Conservation (phyloP, 2,797 vertebrate genomes). For the Chelon auratus region DNA sequence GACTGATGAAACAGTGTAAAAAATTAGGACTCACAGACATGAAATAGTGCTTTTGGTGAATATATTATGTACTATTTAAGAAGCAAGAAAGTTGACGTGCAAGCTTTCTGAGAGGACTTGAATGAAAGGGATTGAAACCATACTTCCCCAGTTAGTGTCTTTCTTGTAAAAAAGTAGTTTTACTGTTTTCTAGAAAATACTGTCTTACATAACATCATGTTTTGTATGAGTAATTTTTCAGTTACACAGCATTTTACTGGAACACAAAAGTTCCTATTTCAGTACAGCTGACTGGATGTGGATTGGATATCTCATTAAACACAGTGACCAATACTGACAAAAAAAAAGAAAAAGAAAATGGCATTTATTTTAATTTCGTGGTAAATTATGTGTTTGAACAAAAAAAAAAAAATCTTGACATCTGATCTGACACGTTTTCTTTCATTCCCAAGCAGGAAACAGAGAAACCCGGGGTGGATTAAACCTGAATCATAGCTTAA, state of each 20-base stretch:
- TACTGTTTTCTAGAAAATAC: background rate
- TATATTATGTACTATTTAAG: background rate
- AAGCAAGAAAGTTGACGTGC: background rate
- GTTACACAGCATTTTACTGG: too few relatives aligned
- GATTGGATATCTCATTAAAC: too few relatives aligned
- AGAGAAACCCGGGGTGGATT: background rate
- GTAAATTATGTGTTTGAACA: background rate
- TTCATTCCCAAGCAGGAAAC: background rate
- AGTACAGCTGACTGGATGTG: too few relatives aligned
- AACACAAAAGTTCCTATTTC: too few relatives aligned
- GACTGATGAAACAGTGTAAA: background rate
- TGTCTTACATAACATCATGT: background rate
- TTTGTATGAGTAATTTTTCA: too few relatives aligned
- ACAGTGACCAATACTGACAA: too few relatives aligned
- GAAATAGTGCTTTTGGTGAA: too few relatives aligned
- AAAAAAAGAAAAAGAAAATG: too few relatives aligned
- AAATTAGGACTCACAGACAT: background rate
- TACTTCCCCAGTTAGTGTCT: background rate
- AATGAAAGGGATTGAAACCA: background rate
- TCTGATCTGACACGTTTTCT: background rate
- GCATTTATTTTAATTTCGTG: background rate
- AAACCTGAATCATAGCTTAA: background rate
- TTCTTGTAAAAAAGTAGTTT: background rate
- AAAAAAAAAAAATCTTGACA: background rate
- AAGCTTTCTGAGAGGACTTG: background rate